Base-by-base conservation (phyloP, 2,113 vertebrate species). In the Litocranius walleri region DNA sequence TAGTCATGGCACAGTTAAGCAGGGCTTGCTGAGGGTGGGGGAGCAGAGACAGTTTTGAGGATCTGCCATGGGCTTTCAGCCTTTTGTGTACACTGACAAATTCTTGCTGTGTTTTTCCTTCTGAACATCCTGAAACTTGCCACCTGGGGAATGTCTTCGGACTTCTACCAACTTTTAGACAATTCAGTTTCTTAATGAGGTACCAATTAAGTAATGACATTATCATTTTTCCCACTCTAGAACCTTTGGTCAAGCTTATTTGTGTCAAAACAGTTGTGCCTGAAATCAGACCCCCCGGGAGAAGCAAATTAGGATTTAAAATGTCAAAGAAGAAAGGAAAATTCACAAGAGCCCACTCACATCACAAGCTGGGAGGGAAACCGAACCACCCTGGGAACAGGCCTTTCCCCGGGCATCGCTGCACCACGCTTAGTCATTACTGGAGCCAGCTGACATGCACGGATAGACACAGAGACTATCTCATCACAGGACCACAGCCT, bases 151-250 rank as follows among this genome's bases (percentile, higher is more conserved):
- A 90, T 77, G 92, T 92, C 81, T 94, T 52, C 89, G 45, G 64
- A 78, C 23, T 83, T 94, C 81, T 91, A 67, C 29, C 57, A 92
- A 48, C 56, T 87, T 97, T 94, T 94, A 90, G 93, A 84, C 48
- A 96, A 74, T 85, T 92, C 33, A 3, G 67, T 40, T 64, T 87
- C 85, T 94, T 91, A 92, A 88, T 56, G 40, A 94, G 17, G 19
- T 84, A 91, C 19, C 52, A 71, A 83, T 61, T 67, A 92, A 82
- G 61, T 85, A 13, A 43, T 81, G 77, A 6, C 50, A 43, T 83
- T n/a, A 43, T 81, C 61, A 1, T 56, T 85, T 74, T 94, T 40
- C 45, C 17, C n/a, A 56, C 54, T 59, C 81, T 78, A 83, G 52
- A 88, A 89, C 1, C 1, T 29, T 64, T 48, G 40, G 43, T 81